These are phyloP conservation scores for Eolophus roseicapilla DNA, from an alignment of 2,113 vertebrate genomes.

Conservation along the genomic window DNA sequence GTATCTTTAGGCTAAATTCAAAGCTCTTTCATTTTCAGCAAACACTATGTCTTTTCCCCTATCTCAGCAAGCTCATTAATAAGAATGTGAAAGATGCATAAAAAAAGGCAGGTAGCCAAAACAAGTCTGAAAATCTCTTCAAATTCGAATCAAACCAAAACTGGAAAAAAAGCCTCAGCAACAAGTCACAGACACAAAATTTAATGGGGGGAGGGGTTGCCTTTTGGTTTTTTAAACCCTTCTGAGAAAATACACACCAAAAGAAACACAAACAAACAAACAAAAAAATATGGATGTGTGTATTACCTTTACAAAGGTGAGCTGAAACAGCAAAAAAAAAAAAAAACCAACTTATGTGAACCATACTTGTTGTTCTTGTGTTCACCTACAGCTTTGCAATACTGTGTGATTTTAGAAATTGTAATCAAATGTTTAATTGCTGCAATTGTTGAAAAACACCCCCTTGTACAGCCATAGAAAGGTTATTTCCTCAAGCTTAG, in stretches of 20 bases:
- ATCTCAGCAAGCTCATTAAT: neutral
- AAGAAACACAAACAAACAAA: neutral
- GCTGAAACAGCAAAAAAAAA: neutral
- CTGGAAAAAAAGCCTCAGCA: neutral
- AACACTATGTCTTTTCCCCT: neutral
- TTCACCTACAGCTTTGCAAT: neutral
- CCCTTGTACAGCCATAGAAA: neutral
- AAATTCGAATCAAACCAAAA: neutral
- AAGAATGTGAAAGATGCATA: neutral
- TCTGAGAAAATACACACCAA: too few species aligned
- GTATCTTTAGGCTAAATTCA: neutral
- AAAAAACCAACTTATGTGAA: neutral
- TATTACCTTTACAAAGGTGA: neutral
- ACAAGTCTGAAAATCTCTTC: neutral
- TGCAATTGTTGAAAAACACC: neutral
- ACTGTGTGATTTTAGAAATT: neutral
- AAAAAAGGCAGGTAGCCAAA: neutral
- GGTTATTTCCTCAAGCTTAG: neutral
- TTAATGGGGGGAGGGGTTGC: neutral
- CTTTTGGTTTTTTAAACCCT: neutral
- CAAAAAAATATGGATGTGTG: neutral
- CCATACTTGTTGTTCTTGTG: neutral
- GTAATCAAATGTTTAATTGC: neutral
- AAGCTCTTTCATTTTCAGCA: neutral
- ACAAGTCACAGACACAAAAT: neutral